Percentiles rank a stretch among this genome's conserved stretches.
Evolutionary conservation across 2,888 invertebrate genomes (phyloP).

Genomic region (Coremacera marginata): DNA sequence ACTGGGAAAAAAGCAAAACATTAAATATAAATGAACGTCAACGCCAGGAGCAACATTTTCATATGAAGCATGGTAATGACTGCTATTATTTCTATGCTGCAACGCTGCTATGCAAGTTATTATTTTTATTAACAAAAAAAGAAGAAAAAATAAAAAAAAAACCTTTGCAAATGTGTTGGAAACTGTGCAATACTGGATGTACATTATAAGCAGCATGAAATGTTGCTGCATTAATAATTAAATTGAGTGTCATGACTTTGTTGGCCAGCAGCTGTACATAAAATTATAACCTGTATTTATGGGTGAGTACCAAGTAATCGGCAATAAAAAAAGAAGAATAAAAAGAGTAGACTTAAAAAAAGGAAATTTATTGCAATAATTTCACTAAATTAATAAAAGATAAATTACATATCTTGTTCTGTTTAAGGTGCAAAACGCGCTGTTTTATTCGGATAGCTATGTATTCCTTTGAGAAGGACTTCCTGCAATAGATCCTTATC

Average conservation of each 20-base stretch:
- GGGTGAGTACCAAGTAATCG: not conserved
- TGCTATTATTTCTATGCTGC: constrained; percentile 14
- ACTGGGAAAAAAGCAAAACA: not conserved
- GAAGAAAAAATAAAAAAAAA: no score
- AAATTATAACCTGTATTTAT: not conserved
- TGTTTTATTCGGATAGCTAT: constrained; percentile 57
- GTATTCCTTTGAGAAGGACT: constrained; percentile 72
- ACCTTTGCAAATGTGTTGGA: not conserved
- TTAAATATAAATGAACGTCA: constrained; percentile 11
- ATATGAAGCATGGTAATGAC: constrained; percentile 13
- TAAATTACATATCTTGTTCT: not conserved
- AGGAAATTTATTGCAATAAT: not conserved
- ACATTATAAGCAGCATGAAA: not conserved
- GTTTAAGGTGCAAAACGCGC: not conserved
- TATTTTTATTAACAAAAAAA: not conserved
- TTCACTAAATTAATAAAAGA: not conserved
- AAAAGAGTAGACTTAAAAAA: not conserved
- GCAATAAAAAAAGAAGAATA: not conserved
- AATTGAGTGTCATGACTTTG: not conserved
- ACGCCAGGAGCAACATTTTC: not conserved
- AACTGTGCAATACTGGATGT: not conserved
- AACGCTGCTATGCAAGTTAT: not conserved
- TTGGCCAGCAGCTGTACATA: not conserved
- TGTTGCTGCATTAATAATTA: constrained; percentile 19
- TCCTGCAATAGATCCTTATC: constrained; percentile 75